Percentiles rank a stretch among this genome's conserved stretches.
Evolutionary conservation across 2,888 invertebrate genomes (phyloP).

Genomic region (Thysanoteuthis rhombus): DNA sequence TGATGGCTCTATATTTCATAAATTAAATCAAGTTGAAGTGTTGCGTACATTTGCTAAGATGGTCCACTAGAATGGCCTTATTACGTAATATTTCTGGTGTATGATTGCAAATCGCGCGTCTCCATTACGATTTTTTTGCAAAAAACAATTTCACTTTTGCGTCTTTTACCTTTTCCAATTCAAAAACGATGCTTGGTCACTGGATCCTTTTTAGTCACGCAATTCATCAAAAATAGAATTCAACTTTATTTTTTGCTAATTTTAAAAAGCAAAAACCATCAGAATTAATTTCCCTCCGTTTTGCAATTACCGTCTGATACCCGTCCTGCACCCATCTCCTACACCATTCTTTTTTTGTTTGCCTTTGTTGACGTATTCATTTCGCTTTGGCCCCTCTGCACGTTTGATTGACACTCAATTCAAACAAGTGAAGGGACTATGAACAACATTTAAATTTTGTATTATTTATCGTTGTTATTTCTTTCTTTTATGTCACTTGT

Average conservation of each 20-base stretch:
- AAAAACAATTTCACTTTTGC: background rate
- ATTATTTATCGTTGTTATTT: background rate
- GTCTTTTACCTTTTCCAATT: background rate
- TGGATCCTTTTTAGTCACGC: background rate
- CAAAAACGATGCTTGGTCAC: background rate
- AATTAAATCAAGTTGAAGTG: background rate
- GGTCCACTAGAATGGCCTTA: too few species aligned
- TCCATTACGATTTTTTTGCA: background rate
- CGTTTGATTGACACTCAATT: background rate
- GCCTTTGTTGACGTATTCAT: background rate
- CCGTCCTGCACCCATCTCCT: accelerated
- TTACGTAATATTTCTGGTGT: too few species aligned
- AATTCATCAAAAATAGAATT: background rate
- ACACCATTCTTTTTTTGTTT: background rate
- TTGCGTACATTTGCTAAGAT: too few species aligned
- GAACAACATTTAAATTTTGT: background rate
- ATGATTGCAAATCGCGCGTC: background rate
- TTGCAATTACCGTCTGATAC: background rate
- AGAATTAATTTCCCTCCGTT: background rate
- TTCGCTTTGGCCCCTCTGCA: background rate
- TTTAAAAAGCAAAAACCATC: background rate
- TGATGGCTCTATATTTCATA: background rate
- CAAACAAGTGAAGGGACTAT: background rate
- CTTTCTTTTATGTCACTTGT: background rate
- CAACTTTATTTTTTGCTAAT: background rate